Base-by-base conservation (phyloP, 2,113 vertebrate species). In the Sphaerodactylus townsendi region DNA sequence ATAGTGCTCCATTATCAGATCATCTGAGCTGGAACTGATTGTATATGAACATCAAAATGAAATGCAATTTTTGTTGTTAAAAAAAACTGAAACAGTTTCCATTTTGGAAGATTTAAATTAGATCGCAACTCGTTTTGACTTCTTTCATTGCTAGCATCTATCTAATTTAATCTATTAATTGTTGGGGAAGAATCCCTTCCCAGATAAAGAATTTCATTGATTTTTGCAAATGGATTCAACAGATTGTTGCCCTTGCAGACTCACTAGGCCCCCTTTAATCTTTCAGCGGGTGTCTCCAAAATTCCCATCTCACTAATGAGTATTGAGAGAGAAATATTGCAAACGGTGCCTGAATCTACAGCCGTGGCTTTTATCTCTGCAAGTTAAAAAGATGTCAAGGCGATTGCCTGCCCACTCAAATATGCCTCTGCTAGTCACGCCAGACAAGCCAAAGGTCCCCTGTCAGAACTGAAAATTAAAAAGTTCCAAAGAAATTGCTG, bases 151-250 rank as follows among this genome's bases (percentile, higher is more conserved):
- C 83, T 59, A 25, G 66, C 68, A 71, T 79, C 68, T 79, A 79
- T 71, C 53, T 79, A 85, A 41, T 77, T 64, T 71, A 65, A 72
- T 79, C 56, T 64, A 73, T 86, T 78, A 82, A 78, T 77, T 72
- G 56, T 64, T 62, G 48, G 77, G 65, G 56, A 87, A 82, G 70
- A 50, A 86, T 50, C 70, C 82, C 39, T 37, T 3, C 1, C 53
- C 44, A 0, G 6, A 37, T 59, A 85, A 82, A 83, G 50, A n/a
- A 72, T 1, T 46, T n/a, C 7, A 9, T 10, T 69, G 79, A 7
- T 35, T 56, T 75, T 81, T 68, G 39, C 0, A 7, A 64, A 37
- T 7, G 1, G 76, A 56, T 79, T 48, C 3, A 39, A 19, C 56
- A 75, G 0, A 2, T 50, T 1, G 6, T 74, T 83, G 68, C 21